phyloP scores from a whole-genome alignment of 2,888 invertebrate genomes.

The Tyria jacobaeae region DNA sequence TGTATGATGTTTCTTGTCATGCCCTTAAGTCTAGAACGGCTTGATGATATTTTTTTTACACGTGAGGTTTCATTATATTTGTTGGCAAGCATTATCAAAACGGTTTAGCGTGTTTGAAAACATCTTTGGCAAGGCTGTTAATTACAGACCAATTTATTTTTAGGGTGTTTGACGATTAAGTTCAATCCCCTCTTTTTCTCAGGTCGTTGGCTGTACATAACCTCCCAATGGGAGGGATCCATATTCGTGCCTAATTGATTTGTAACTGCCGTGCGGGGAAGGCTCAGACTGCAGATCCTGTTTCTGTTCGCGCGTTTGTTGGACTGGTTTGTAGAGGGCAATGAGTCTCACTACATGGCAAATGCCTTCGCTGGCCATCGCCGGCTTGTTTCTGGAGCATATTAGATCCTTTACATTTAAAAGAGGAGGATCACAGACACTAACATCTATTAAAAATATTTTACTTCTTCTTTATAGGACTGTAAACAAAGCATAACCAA shows the following conservation, averaged over 20 bases:
- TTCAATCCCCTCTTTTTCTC: slow-evolving; percentile 12
- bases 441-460: not conserved
- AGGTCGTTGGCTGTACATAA: slow-evolving; percentile 10
- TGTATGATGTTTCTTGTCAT: not conserved
- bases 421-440: slow-evolving; percentile 11
- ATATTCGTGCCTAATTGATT: slow-evolving; percentile 58
- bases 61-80: too few relatives aligned
- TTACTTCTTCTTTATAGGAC: slow-evolving; percentile 1
- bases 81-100: too few relatives aligned
- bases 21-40: not conserved
- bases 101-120: not conserved
- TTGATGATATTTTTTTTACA: too few relatives aligned
- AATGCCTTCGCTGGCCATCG: slow-evolving; percentile 55
- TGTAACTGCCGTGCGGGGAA: slow-evolving; percentile 66
- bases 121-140: not conserved
- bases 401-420: slow-evolving; percentile 47
- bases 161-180: slow-evolving; percentile 5
- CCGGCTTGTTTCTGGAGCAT: slow-evolving; percentile 40
- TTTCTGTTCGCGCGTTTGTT: slow-evolving; percentile 63
- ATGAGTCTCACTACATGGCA: slow-evolving; percentile 62
- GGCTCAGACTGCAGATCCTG: slow-evolving; percentile 72
- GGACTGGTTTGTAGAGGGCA: slow-evolving; percentile 67
- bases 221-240: slow-evolving; percentile 13
- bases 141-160: not conserved
- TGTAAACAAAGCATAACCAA: too few relatives aligned